These are phyloP conservation scores for Lophochroa leadbeateri DNA, from an alignment of 2,113 vertebrate species.

Conservation along the genomic window DNA sequence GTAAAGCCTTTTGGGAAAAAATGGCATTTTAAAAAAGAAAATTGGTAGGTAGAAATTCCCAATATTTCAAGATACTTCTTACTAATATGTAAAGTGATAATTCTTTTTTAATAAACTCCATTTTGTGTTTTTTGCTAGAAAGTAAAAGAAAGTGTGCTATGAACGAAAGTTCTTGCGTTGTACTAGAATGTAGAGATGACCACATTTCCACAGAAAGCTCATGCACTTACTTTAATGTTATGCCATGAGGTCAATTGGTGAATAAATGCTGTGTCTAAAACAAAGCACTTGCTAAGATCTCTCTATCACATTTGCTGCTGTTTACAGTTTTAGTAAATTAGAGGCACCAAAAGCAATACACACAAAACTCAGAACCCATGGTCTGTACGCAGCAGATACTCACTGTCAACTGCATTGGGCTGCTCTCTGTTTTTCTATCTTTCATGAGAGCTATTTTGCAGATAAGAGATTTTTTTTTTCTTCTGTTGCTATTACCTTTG, in stretches of 20 bases:
- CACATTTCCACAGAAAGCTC: not conserved
- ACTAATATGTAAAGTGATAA: not conserved
- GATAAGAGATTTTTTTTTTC: not conserved
- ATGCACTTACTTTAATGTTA: not conserved
- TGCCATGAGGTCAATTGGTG: not conserved
- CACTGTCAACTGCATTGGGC: not conserved
- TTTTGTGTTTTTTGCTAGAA: not conserved
- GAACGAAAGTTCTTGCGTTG: not conserved
- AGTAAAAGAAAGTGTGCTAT: not conserved
- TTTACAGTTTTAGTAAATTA: not conserved
- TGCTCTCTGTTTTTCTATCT: not conserved
- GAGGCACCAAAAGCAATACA: not conserved
- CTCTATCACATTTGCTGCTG: not conserved
- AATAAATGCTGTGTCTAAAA: not conserved
- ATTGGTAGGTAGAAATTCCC: not conserved
- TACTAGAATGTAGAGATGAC: not conserved
- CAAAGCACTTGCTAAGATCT: not conserved
- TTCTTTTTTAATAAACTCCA: not conserved
- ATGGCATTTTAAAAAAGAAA: not conserved
- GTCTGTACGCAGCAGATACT: not conserved
- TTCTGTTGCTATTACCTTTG: not conserved
- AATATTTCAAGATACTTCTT: not conserved
- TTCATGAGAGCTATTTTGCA: not conserved
- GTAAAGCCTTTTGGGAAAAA: not conserved
- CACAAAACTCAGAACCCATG: accelerated